Percentiles rank a stretch among this genome's conserved stretches.
phyloP scores from a whole-genome alignment of 1,140 invertebrate species.

The Drosophila bifasciata region DNA sequence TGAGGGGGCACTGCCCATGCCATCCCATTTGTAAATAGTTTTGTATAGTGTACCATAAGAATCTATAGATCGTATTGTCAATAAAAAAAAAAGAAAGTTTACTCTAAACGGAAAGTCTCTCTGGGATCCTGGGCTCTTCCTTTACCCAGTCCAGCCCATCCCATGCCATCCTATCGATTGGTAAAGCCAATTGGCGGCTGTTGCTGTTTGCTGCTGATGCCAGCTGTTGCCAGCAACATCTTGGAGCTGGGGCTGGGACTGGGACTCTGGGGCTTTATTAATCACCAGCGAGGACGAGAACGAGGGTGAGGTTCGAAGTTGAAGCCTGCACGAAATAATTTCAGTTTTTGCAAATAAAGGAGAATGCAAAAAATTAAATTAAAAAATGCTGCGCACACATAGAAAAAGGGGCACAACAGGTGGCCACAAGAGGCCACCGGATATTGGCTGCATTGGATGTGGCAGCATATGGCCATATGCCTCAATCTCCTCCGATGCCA shows the following conservation, averaged over 20 bases:
- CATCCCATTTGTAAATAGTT: conserved; percentile 22
- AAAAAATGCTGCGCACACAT: conserved; percentile 63
- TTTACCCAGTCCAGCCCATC: too few species aligned
- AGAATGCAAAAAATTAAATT: conserved; percentile 69
- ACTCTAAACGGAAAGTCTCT: background rate
- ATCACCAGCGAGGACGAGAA: conserved; percentile 41
- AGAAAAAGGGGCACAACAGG: conserved; percentile 72
- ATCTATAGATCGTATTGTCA: conserved; percentile 8
- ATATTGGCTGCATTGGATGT: conserved; percentile 36
- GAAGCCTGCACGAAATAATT: conserved; percentile 55
- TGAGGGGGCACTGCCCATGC: background rate
- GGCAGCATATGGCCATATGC: conserved; percentile 27
- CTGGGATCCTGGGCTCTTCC: background rate
- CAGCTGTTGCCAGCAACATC: too few species aligned
- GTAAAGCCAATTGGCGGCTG: conserved; percentile 47
- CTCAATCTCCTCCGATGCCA: conserved; percentile 35
- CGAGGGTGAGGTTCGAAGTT: conserved; percentile 26
- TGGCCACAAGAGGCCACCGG: conserved; percentile 50
- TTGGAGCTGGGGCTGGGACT: conserved; percentile 19
- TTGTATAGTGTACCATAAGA: conserved; percentile 1
- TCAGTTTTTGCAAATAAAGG: conserved; percentile 49
- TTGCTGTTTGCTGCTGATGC: conserved; percentile 44
- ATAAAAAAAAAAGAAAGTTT: conserved; percentile 31
- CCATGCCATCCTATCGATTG: background rate
- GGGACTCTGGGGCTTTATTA: conserved; percentile 52